Evolutionary conservation across 2,888 invertebrate species (phyloP).

Genomic region (Drosophila mettleri): DNA sequence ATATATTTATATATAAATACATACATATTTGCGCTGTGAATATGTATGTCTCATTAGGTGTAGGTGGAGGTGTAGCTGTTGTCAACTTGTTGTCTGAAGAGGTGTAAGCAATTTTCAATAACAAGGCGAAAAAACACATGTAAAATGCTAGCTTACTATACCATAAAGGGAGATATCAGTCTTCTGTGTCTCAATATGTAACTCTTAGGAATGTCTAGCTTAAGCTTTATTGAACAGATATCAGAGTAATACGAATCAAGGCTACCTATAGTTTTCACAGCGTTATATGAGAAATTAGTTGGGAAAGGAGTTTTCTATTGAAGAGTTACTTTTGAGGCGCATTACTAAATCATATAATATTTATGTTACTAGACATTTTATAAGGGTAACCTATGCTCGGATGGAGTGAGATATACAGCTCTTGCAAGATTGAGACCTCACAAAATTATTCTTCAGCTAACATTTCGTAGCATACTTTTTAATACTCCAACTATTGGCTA

Average conservation of each 20-base stretch:
- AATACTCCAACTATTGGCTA: background rate
- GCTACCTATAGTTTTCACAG: no score
- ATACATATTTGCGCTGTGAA: background rate
- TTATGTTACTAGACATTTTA: background rate
- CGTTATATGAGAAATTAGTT: no score
- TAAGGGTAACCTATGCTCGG: background rate
- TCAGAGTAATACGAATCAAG: no score
- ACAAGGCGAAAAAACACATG: background rate
- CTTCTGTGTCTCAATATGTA: background rate
- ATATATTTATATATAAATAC: background rate
- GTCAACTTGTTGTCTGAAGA: conserved; percentile 2
- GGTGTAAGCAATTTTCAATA: conserved; percentile 27
- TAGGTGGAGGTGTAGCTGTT: conserved; percentile 14
- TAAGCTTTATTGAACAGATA: no score
- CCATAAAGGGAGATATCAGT: background rate
- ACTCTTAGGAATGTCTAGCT: no score
- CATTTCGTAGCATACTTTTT: conserved; percentile 10
- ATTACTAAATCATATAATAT: no score
- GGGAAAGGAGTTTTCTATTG: no score
- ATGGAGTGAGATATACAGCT: background rate
- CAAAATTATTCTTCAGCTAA: no score
- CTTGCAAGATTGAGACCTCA: background rate
- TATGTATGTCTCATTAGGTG: background rate
- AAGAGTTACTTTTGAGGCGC: no score
- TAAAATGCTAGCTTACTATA: background rate